Conservation (phyloP, 2,113 vertebrate species). For the Eulemur rufifrons region DNA sequence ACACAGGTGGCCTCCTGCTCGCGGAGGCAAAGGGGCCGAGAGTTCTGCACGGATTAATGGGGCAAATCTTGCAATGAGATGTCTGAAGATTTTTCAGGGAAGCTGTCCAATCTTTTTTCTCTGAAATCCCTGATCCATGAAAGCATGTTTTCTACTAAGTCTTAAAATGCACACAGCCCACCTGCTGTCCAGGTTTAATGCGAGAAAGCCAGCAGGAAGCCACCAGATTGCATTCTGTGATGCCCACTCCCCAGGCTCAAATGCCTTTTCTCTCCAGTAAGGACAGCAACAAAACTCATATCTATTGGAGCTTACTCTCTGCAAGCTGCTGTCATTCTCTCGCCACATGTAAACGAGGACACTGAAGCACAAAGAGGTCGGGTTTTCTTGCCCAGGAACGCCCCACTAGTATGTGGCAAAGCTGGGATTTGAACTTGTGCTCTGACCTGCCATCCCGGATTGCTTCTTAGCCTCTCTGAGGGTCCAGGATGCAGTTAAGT, state of each 20-base stretch:
- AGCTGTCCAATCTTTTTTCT: background rate
- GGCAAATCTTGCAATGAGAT: background rate
- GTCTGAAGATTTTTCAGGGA: background rate
- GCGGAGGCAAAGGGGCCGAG: background rate
- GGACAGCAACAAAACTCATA: accelerated
- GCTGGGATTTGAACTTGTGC: background rate
- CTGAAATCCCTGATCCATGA: background rate
- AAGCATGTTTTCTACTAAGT: background rate
- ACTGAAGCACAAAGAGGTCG: background rate
- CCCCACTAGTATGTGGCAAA: background rate
- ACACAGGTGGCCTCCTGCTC: background rate
- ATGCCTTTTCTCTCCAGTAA: background rate
- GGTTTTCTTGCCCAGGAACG: background rate
- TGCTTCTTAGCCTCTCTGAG: background rate
- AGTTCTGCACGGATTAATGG: background rate
- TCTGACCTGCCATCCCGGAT: background rate
- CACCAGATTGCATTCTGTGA: background rate
- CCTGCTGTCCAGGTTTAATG: background rate
- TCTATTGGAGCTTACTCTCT: accelerated
- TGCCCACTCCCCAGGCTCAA: background rate
- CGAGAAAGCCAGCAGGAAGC: background rate
- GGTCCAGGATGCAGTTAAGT: background rate
- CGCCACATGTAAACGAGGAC: background rate
- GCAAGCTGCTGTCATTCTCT: accelerated
- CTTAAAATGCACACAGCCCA: background rate